phyloP scores from a whole-genome alignment of 1,140 invertebrate genomes.

The Homarus americanus region DNA sequence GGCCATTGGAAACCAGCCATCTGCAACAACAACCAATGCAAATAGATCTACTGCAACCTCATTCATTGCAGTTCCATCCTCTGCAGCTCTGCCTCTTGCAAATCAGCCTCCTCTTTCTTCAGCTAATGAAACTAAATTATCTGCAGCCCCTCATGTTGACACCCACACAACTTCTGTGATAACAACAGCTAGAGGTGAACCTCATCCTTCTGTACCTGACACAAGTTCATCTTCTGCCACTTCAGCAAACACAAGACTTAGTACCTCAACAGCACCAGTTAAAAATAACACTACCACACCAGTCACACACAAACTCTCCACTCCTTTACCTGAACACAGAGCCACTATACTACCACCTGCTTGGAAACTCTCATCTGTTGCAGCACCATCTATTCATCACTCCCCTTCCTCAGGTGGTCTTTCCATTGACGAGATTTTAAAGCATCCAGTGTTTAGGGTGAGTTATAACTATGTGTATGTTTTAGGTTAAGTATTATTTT shows the following conservation, averaged over 20 bases:
- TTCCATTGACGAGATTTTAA: slow-evolving; percentile 62
- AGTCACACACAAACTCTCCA: neutral
- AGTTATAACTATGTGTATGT: neutral
- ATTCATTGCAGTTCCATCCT: neutral
- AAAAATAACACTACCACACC: neutral
- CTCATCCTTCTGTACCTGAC: neutral
- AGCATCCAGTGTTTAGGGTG: slow-evolving; percentile 72
- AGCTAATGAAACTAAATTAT: neutral
- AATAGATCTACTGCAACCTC: neutral
- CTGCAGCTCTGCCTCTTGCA: neutral
- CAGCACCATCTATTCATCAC: neutral
- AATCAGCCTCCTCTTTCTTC: neutral
- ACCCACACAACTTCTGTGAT: neutral
- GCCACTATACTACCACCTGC: neutral
- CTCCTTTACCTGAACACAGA: neutral
- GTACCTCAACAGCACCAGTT: neutral
- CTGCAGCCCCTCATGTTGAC: neutral
- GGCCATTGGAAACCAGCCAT: neutral
- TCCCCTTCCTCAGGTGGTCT: neutral
- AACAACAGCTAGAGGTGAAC: neutral
- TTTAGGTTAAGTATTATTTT: too few species aligned
- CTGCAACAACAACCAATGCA: neutral
- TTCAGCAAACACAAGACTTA: neutral
- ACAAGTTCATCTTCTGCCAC: neutral
- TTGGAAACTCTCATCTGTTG: neutral